Evolutionary conservation across 2,113 vertebrate genomes (phyloP).

Genomic region (Pachypanchax playfairii): DNA sequence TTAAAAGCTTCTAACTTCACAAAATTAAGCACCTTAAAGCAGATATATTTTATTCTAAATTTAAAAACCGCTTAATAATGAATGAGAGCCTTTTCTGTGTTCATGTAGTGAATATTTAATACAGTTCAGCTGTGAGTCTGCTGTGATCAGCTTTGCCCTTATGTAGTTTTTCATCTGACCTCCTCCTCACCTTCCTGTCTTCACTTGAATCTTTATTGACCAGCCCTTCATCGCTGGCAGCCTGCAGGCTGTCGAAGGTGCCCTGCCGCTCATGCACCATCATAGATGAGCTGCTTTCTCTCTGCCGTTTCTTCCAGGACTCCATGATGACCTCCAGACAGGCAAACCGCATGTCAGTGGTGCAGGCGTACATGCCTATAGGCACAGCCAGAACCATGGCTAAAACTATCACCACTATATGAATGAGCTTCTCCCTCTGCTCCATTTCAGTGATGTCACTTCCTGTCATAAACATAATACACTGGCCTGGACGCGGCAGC

Average conservation of each 20-base stretch:
- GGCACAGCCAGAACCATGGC: constrained; percentile 88
- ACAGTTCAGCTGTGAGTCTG: constrained; percentile 78
- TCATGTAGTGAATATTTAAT: constrained; percentile 62
- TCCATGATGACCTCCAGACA: constrained; percentile 74
- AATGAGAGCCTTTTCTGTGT: background rate
- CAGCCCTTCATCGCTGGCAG: constrained; percentile 80
- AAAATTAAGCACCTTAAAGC: background rate
- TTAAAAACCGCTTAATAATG: background rate
- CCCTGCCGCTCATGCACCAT: constrained; percentile 69
- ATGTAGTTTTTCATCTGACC: constrained; percentile 66
- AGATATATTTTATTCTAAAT: background rate
- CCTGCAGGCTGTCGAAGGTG: constrained; percentile 83
- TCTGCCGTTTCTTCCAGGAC: constrained; percentile 66
- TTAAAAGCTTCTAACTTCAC: background rate
- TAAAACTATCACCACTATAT: constrained; percentile 88
- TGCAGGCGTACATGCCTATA: constrained; percentile 87
- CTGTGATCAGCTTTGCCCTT: constrained; percentile 65
- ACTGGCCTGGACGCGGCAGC: constrained; percentile 79
- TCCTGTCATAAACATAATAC: constrained; percentile 88
- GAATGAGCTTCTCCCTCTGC: constrained; percentile 87
- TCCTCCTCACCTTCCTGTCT: constrained; percentile 63
- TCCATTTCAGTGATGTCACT: constrained; percentile 84
- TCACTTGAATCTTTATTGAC: constrained; percentile 75
- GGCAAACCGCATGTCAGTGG: constrained; percentile 77
- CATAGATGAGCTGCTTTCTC: constrained; percentile 32